phyloP scores from a whole-genome alignment of 2,113 vertebrate genomes.

The Canis aureus region DNA sequence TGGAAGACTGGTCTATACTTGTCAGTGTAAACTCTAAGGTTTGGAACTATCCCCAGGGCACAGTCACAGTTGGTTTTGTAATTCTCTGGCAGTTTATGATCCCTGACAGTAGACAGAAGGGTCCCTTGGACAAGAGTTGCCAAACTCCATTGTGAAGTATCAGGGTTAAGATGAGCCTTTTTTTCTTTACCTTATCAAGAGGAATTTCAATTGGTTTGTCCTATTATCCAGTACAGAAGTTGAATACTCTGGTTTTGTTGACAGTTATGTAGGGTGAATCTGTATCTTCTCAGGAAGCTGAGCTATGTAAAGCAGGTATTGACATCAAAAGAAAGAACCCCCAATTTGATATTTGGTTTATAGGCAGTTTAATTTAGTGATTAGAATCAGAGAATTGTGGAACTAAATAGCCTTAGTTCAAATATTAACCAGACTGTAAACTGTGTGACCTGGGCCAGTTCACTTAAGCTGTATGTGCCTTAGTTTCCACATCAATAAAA shows the following conservation, averaged over 20 bases:
- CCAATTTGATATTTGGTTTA: not conserved
- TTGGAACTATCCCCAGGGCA: not conserved
- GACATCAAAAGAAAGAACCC: not conserved
- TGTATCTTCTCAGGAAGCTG: not conserved
- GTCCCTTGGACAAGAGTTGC: not conserved
- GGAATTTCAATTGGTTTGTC: not conserved
- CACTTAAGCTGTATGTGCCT: not conserved
- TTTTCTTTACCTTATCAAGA: not conserved
- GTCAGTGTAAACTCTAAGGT: not conserved
- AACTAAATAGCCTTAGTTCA: not conserved
- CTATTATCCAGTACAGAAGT: not conserved
- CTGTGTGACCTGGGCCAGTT: not conserved
- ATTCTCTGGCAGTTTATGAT: not conserved
- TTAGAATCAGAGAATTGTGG: not conserved
- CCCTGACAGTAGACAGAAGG: not conserved
- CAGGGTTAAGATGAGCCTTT: not conserved
- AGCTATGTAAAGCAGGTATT: not conserved
- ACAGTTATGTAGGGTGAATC: not conserved
- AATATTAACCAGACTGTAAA: not conserved
- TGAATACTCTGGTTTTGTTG: not conserved
- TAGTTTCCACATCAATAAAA: constrained; percentile 12
- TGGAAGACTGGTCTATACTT: not conserved
- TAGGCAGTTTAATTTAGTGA: not conserved
- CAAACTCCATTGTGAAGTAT: not conserved
- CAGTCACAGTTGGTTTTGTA: not conserved